phyloP scores from a whole-genome alignment of 2,113 vertebrate species.

The Aphyosemion australe region DNA sequence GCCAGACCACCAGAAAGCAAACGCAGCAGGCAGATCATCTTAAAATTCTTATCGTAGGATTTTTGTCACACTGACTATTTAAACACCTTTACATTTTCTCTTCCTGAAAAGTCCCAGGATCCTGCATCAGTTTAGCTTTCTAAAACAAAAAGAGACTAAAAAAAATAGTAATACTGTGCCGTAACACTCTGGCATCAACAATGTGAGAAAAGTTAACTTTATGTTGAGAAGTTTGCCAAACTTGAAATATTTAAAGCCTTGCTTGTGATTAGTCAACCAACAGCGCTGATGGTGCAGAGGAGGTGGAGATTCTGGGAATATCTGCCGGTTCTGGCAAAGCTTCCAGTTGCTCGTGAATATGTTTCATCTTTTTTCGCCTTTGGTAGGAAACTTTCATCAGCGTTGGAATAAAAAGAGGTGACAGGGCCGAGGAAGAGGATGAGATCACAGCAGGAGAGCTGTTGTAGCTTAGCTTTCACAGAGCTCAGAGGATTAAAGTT shows the following conservation, averaged over 20 bases:
- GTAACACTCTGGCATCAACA: too few relatives aligned
- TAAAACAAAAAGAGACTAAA: too few relatives aligned
- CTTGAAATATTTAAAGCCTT: too few relatives aligned
- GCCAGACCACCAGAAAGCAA: conserved; percentile 56
- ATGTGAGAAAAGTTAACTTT: too few relatives aligned
- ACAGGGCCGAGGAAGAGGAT: conserved; percentile 52
- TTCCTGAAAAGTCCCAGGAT: conserved; percentile 19
- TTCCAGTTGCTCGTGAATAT: conserved; percentile 53
- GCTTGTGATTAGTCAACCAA: neutral
- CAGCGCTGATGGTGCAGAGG: conserved; percentile 17
- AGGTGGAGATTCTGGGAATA: conserved; percentile 62
- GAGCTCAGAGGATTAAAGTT: conserved; percentile 62
- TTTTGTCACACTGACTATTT: conserved; percentile 44
- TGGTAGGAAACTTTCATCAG: conserved; percentile 33
- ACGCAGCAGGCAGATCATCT: conserved; percentile 35
- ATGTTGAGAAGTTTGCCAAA: conserved; percentile 4
- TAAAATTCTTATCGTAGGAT: conserved; percentile 11
- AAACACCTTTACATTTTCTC: conserved; percentile 24
- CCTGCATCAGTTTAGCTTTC: too few relatives aligned
- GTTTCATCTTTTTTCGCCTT: conserved; percentile 39
- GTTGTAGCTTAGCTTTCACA: conserved; percentile 64
- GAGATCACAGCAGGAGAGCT: conserved; percentile 68
- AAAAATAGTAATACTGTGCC: too few relatives aligned
- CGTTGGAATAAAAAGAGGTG: conserved; percentile 20
- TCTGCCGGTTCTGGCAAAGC: conserved; percentile 31